Evolutionary conservation across 2,113 vertebrate genomes (phyloP), one percentile per base, ranked within the genome.

Genomic region (Ceuthmochares aereus): DNA sequence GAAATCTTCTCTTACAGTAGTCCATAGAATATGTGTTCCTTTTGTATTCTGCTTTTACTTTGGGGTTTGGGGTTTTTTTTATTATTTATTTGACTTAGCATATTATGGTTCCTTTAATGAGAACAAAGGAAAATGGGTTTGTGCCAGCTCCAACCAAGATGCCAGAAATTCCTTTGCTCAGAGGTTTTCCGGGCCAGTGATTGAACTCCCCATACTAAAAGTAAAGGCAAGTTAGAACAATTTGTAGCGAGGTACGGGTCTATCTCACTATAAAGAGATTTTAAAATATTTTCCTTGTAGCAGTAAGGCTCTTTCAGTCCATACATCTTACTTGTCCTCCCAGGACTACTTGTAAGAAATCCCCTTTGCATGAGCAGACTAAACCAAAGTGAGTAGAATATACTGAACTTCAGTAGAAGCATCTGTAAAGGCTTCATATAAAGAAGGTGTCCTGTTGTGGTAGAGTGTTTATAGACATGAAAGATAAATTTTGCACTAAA

Each of bases 111-210:
- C 79, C 76, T 95, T 95, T 95, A 96, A 93, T 92, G 68, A 94
- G 89, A 96, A 96, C 94, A 95, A 97, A 95, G 47, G 72, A 93
- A 89, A 95, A 93, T 89, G 90, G 76, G 83, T 90, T 95, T 55
- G 64, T 97, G 94, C 95, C 96, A 96, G 83, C 83, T 92, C 72
- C 63, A 77, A 20, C 79, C 79, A 92, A 93, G 90, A 97, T 95
- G 94, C 91, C 96, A 96, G 94, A 95, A 97, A 97, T 97, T 95
- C 95, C 89, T 97, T 87, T 92, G 80, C 83, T 94, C 29, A 43
- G 89, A 97, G 80, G 59, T 95, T 96, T 49, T 97, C 95, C 32
- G 16, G 94, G 72, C 90, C 68, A 86, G 79, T 70, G 79, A 47
- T 79, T 90, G 76, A 95, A 63, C 29, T 88, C 47, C 15, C 30